Evolutionary conservation across 2,888 invertebrate species (phyloP).

Genomic region (Nipponacmea schrenckii): DNA sequence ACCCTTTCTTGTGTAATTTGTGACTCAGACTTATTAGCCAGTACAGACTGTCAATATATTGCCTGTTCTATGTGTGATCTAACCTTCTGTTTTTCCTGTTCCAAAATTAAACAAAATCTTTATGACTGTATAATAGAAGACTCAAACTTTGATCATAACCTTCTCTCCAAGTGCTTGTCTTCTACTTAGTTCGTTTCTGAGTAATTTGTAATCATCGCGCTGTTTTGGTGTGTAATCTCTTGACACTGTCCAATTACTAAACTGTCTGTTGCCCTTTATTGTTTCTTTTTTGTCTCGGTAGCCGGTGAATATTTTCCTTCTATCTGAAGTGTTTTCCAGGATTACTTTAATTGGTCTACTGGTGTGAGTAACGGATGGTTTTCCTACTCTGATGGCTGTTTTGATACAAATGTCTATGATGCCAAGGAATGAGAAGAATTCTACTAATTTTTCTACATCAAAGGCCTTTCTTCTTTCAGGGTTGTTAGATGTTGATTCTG

Average conservation of each 20-base stretch:
- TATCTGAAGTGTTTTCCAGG: not conserved
- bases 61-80: no score
- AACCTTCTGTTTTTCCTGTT: no score
- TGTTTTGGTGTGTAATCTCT: slow-evolving; percentile 1
- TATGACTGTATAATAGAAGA: no score
- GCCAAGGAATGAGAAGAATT: not conserved
- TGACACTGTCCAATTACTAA: not conserved
- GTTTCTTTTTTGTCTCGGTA: not conserved
- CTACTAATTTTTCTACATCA: not conserved
- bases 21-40: no score
- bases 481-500: not conserved
- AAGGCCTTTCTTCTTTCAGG: not conserved
- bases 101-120: no score
- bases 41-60: no score
- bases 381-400: not conserved
- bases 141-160: no score
- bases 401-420: not conserved
- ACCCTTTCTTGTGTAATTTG: no score
- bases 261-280: not conserved
- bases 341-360: not conserved
- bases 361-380: not conserved
- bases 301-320: not conserved
- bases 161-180: no score
- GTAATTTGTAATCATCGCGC: not conserved
- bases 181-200: no score